These are phyloP conservation scores for Lasiurus borealis DNA, from an alignment of 2,113 vertebrate genomes.

Conservation along the genomic window DNA sequence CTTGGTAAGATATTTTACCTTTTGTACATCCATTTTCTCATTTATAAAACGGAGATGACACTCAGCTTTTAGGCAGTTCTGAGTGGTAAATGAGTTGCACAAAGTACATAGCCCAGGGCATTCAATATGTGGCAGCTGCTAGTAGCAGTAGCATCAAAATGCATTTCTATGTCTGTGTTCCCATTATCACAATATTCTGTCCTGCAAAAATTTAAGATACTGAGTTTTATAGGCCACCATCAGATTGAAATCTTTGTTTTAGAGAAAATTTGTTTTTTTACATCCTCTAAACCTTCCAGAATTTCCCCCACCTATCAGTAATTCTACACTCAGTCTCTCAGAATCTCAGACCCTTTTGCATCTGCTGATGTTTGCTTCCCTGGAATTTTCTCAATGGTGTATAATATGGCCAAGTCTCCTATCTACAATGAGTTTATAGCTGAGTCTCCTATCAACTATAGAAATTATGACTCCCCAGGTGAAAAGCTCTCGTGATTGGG, in stretches of 20 bases:
- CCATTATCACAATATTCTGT: neutral
- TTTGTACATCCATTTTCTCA: neutral
- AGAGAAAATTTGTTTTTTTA: neutral
- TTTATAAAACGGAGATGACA: neutral
- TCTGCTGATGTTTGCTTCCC: neutral
- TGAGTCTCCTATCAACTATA: neutral
- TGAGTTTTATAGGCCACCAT: neutral
- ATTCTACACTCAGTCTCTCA: neutral
- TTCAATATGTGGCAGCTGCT: neutral
- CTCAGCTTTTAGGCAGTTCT: neutral
- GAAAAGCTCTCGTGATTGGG: neutral
- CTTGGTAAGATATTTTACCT: neutral
- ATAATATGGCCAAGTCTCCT: neutral
- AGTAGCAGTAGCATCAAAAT: neutral
- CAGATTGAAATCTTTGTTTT: neutral
- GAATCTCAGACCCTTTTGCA: neutral
- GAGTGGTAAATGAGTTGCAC: neutral
- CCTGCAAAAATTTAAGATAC: neutral
- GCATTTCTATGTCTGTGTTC: neutral
- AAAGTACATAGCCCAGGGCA: neutral
- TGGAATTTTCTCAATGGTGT: constrained; percentile 31
- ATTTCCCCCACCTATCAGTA: neutral
- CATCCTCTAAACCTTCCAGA: neutral
- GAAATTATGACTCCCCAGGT: neutral
- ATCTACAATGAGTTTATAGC: neutral